Conservation (phyloP, 2,113 vertebrate species). For the Rhinogobius similis region DNA sequence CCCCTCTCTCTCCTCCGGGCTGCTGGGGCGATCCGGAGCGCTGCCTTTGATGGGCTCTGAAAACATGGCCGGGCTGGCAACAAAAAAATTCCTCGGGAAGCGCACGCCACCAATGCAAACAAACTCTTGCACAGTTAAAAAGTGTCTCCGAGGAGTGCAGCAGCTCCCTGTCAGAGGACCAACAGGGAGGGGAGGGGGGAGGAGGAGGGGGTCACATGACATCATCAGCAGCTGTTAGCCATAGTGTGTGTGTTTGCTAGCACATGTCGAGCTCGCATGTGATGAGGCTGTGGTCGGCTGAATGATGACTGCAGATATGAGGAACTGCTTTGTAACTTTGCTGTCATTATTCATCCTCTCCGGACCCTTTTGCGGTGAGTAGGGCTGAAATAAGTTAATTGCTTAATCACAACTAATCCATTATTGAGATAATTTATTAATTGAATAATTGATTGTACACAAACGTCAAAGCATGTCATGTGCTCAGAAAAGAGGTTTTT, state of each 20-base stretch:
- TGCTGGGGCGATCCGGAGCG: constrained; percentile 51
- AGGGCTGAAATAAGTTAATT: too few species aligned
- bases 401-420: too few species aligned
- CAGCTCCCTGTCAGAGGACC: constrained; percentile 5
- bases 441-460: too few species aligned
- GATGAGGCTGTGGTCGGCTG: constrained; percentile 19
- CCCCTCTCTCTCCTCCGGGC: constrained; percentile 45
- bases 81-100: constrained; percentile 46
- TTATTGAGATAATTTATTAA: too few species aligned
- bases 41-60: constrained; percentile 61
- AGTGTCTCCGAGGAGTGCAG: constrained; percentile 56
- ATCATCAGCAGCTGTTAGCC: constrained; percentile 75
- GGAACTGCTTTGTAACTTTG: background rate
- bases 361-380: too few species aligned
- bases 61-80: constrained; percentile 53
- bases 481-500: too few species aligned
- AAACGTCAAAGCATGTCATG: too few species aligned
- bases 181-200: constrained; percentile 41
- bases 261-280: background rate
- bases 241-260: constrained; percentile 56
- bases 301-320: background rate
- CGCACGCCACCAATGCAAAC: constrained; percentile 29
- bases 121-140: constrained; percentile 8
- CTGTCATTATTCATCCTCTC: too few species aligned
- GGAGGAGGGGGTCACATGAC: constrained; percentile 65